These are phyloP conservation scores for Grantiella picta DNA, from an alignment of 2,113 vertebrate species.

Conservation along the genomic window DNA sequence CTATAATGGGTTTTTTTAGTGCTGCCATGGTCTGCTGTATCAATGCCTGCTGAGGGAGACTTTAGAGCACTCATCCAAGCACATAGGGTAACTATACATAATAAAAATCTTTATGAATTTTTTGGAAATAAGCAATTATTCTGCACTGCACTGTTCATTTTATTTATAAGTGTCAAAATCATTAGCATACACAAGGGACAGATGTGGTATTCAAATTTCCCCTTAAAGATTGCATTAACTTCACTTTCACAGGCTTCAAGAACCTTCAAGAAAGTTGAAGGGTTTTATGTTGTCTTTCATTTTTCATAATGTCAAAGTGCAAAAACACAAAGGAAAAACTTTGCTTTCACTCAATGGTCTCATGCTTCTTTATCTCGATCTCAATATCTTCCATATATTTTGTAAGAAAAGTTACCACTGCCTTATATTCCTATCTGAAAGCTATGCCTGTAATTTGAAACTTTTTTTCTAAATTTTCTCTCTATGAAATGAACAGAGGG, in stretches of 20 bases:
- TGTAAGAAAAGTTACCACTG: background rate
- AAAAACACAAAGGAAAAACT: background rate
- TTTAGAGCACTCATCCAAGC: constrained; percentile 57
- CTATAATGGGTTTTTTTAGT: constrained; percentile 45
- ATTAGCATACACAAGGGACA: constrained; percentile 23
- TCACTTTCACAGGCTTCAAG: background rate
- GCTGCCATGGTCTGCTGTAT: constrained; percentile 48
- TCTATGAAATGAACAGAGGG: background rate
- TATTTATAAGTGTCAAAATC: constrained; percentile 47
- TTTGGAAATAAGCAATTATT: constrained; percentile 52
- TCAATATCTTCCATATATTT: background rate
- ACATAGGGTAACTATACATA: constrained; percentile 23
- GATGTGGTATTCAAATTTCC: constrained; percentile 16
- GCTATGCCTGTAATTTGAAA: background rate
- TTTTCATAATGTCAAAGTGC: background rate
- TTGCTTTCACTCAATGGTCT: background rate
- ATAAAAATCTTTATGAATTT: constrained; percentile 46
- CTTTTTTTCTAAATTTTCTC: background rate
- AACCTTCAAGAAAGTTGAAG: background rate
- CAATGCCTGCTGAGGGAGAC: constrained; percentile 56
- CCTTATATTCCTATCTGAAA: background rate
- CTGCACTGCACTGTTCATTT: constrained; percentile 34
- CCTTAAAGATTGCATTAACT: background rate
- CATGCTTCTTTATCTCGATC: background rate
- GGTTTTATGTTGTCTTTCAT: background rate